Percentiles rank a stretch among this genome's conserved stretches.
These are phyloP conservation scores for Salmo trutta DNA, from an alignment of 2,797 vertebrate genomes.

Conservation along the genomic window DNA sequence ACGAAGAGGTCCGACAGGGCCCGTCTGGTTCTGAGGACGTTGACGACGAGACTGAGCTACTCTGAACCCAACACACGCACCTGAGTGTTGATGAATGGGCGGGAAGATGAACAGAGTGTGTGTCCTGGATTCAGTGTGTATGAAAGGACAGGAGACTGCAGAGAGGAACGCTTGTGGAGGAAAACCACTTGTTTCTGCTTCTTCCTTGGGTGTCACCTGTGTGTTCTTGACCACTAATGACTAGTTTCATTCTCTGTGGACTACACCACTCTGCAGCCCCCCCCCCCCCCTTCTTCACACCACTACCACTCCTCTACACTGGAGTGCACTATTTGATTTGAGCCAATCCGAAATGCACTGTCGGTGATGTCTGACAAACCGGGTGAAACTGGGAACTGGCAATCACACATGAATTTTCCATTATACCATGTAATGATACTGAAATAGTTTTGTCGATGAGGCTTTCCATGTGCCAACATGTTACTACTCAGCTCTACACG, in stretches of 20 bases:
- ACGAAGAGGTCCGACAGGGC: slow-evolving; percentile 96
- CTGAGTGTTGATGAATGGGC: slow-evolving; percentile 11
- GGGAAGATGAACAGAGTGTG: slow-evolving; percentile 15
- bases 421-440: not conserved
- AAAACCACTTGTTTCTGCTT: too few relatives aligned
- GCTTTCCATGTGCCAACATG: not conserved
- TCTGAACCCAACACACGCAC: slow-evolving; percentile 48
- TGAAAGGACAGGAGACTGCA: not conserved
- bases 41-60: slow-evolving; percentile 90
- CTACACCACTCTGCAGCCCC: not conserved
- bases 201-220: not conserved
- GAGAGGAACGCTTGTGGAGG: not conserved
- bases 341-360: not conserved
- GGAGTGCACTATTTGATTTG: slow-evolving; percentile 4
- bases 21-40: slow-evolving; percentile 96
- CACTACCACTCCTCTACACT: not conserved
- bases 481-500: not conserved
- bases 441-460: not conserved
- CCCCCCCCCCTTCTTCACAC: not conserved
- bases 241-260: slow-evolving; percentile 10
- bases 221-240: slow-evolving; percentile 14
- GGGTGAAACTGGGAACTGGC: slow-evolving; percentile 16
- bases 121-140: slow-evolving; percentile 10
- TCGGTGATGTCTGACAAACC: slow-evolving; percentile 8
- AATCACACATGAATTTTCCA: slow-evolving; percentile 11